Percentiles rank a stretch among this genome's conserved stretches.
Evolutionary conservation across 2,113 vertebrate species (phyloP).

Genomic region (Puffinus mauretanicus): DNA sequence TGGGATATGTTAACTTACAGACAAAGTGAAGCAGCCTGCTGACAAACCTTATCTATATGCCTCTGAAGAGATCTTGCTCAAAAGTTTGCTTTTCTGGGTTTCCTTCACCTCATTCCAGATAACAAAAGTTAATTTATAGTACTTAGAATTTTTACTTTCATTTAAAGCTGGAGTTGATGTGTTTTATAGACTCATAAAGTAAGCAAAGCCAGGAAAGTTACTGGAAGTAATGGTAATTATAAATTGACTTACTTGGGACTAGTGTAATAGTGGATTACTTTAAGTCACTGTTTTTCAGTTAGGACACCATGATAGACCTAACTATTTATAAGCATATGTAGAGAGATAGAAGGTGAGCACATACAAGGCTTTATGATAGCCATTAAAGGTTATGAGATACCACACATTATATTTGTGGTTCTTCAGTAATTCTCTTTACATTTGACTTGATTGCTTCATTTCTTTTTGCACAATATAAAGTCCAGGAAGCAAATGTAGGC

Average conservation of each 20-base stretch:
- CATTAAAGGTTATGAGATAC: not conserved
- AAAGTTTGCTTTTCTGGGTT: not conserved
- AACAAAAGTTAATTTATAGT: not conserved
- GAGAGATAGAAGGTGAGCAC: not conserved
- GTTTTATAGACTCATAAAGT: slow-evolving; percentile 2
- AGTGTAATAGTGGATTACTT: not conserved
- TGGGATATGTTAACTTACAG: not conserved
- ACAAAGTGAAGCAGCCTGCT: not conserved
- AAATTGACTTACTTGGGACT: not conserved
- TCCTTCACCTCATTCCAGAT: not conserved
- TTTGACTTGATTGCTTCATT: not conserved
- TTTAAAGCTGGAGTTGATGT: not conserved
- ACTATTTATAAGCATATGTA: not conserved
- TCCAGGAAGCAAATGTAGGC: not conserved
- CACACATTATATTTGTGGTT: not conserved
- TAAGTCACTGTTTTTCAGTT: not conserved
- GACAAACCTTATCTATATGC: not conserved
- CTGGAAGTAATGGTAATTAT: not conserved
- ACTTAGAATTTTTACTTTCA: not conserved
- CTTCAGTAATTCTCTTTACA: not conserved
- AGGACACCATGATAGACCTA: not conserved
- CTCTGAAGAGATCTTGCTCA: not conserved
- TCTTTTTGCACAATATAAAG: not conserved
- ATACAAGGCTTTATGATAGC: not conserved
- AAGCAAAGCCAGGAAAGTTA: not conserved